Base-by-base conservation (phyloP, 2,113 vertebrate genomes). In the Alethe diademata region DNA sequence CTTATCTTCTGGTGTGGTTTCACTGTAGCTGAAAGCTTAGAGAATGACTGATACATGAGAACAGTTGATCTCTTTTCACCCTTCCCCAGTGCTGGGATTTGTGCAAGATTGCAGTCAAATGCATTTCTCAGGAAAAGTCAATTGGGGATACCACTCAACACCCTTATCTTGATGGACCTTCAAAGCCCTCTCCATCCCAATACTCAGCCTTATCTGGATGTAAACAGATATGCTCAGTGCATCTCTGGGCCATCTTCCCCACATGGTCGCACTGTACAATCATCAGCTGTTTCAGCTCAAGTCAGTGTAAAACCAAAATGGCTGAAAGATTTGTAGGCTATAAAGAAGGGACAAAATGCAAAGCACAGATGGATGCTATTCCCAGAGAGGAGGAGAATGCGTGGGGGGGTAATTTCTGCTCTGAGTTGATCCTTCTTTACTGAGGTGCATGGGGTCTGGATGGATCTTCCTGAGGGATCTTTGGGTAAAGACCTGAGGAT, bases 91-190 rank as follows among this genome's bases (percentile, higher is more conserved):
- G 8, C 67, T 66, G 53, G 40, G 65, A 74, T 90, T 88, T 80
- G 20, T 90, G 82, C 24, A 43, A 88, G 47, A 74, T 84, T 73
- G 48, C 19, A 48, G 35, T 60, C 33, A 88, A 91, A 88, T 51
- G 33, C 57, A n/a, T 92, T 95, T 94, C 78, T 86, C 72, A 92
- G 57, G 92, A 80, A 48, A 90, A 93, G 92, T 78, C 92, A 88
- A 0, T 31, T 51, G 56, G 82, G 85, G 86, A 90, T 90, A 92
- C 23, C 19, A 64, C 40, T 83, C 54, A 76, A 31, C 29, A 79
- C 47, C 31, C 28, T 86, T 95, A 88, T 92, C 95, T 88, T 66
- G 60, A 84, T 29, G 51, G 45, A 60, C 73, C 90, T 95, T 90
- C 78, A 90, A 86, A 93, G 75, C 36, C 23, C 48, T 91, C 51